Conservation (phyloP, 2,888 invertebrate genomes). For the Sepioteuthis lessoniana region DNA sequence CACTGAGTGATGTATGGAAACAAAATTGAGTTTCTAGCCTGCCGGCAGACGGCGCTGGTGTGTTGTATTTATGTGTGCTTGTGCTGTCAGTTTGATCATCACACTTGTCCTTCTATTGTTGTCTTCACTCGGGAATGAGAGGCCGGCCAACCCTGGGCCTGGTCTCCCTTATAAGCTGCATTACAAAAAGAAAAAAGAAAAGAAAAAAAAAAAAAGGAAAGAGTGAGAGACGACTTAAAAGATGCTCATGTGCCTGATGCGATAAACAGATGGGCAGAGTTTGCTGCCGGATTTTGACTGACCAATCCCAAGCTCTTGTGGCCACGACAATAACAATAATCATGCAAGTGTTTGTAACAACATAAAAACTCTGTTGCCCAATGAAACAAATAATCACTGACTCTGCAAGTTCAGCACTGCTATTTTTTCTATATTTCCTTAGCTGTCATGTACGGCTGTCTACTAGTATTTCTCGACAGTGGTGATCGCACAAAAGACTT, state of each 20-base stretch:
- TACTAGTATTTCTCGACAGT: not conserved
- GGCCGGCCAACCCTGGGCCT: not conserved
- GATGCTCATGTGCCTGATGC: not conserved
- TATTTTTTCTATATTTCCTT: not conserved
- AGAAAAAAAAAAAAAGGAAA: not conserved
- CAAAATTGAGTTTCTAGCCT: too few relatives aligned
- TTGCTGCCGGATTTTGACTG: not conserved
- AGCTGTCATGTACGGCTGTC: not conserved
- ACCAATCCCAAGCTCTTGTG: not conserved
- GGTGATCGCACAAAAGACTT: not conserved
- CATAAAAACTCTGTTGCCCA: not conserved
- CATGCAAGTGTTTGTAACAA: not conserved
- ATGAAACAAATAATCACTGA: not conserved
- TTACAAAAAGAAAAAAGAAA: not conserved
- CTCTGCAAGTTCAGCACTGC: not conserved
- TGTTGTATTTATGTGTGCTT: not conserved
- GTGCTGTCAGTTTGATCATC: not conserved
- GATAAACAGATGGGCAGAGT: conserved; percentile 8
- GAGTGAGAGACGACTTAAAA: not conserved
- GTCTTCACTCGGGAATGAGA: conserved; percentile 33
- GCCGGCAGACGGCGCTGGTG: not conserved
- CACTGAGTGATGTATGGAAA: too few relatives aligned
- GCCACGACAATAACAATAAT: not conserved
- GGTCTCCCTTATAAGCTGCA: not conserved
- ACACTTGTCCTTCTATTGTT: not conserved